Conservation (phyloP, 2,888 invertebrate genomes). For the Eupithecia dodoneata region DNA sequence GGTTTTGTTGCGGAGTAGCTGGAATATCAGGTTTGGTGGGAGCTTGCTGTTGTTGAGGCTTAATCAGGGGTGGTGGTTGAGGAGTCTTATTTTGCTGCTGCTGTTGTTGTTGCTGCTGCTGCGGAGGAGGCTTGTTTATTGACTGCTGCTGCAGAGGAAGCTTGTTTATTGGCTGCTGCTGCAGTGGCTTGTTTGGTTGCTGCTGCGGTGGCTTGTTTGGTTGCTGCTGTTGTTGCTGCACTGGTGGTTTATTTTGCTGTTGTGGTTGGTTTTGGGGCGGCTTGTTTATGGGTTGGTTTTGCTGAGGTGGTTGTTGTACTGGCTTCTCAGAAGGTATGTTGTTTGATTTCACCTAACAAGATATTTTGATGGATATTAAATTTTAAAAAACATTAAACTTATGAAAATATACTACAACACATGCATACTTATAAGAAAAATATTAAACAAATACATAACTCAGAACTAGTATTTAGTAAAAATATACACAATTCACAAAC, state of each 20-base stretch:
- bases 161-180: slow-evolving; percentile 46
- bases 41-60: slow-evolving; percentile 41
- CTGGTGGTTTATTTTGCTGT: slow-evolving; percentile 37
- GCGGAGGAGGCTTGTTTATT: slow-evolving; percentile 45
- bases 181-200: slow-evolving; percentile 44
- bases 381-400: too few relatives aligned
- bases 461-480: too few relatives aligned
- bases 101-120: neutral
- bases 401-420: too few relatives aligned
- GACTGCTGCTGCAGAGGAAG: slow-evolving; percentile 46
- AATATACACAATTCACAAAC: too few relatives aligned
- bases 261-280: slow-evolving; percentile 44
- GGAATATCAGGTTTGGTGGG: slow-evolving; percentile 44
- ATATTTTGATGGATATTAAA: neutral
- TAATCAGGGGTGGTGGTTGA: slow-evolving; percentile 37
- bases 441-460: too few relatives aligned
- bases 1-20: slow-evolving; percentile 43
- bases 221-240: slow-evolving; percentile 37
- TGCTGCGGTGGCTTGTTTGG: slow-evolving; percentile 43
- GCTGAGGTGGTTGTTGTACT: slow-evolving; percentile 33
- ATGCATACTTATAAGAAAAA: too few relatives aligned
- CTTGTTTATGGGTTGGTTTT: slow-evolving; percentile 44
- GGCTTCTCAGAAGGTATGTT: slow-evolving; percentile 47
- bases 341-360: slow-evolving; percentile 41
- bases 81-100: slow-evolving; percentile 3